Evolutionary conservation across 2,888 invertebrate species (phyloP).

Genomic region (Tortricodes alternella): DNA sequence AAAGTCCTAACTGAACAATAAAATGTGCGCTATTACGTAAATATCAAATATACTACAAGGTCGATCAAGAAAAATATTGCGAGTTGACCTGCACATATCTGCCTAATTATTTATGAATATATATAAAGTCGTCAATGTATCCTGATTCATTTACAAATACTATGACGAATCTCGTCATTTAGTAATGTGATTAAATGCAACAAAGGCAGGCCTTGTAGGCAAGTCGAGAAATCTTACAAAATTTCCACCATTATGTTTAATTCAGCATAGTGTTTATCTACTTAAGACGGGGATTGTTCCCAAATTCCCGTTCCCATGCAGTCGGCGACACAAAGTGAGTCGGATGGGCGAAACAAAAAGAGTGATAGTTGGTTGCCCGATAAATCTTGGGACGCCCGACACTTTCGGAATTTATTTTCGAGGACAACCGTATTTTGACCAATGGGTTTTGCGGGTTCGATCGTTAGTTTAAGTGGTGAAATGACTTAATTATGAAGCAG

Average conservation of each 20-base stretch:
- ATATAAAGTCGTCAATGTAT: no score
- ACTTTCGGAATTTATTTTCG: slow-evolving; percentile 75
- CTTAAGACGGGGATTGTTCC: slow-evolving; percentile 50
- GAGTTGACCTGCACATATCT: no score
- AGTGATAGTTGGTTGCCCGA: slow-evolving; percentile 74
- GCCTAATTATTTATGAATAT: no score
- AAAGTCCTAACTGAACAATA: no score
- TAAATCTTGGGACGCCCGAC: slow-evolving; percentile 73
- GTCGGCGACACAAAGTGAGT: slow-evolving; percentile 58
- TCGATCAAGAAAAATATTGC: no score
- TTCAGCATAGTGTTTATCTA: slow-evolving; percentile 32
- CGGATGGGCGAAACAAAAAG: slow-evolving; percentile 64
- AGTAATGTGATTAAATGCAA: no score
- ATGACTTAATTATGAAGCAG: slow-evolving; percentile 26
- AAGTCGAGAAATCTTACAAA: slow-evolving; percentile 3
- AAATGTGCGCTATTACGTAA: no score
- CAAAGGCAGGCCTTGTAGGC: not conserved
- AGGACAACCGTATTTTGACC: slow-evolving; percentile 46
- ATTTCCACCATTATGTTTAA: slow-evolving; percentile 33
- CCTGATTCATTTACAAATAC: no score
- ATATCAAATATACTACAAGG: no score
- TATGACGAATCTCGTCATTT: no score
- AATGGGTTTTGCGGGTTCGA: slow-evolving; percentile 12
- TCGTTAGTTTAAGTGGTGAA: slow-evolving; percentile 30
- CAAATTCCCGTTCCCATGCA: slow-evolving; percentile 49